These are phyloP conservation scores for Oreochromis spilurus DNA, from an alignment of 2,113 vertebrate species.

Conservation along the genomic window DNA sequence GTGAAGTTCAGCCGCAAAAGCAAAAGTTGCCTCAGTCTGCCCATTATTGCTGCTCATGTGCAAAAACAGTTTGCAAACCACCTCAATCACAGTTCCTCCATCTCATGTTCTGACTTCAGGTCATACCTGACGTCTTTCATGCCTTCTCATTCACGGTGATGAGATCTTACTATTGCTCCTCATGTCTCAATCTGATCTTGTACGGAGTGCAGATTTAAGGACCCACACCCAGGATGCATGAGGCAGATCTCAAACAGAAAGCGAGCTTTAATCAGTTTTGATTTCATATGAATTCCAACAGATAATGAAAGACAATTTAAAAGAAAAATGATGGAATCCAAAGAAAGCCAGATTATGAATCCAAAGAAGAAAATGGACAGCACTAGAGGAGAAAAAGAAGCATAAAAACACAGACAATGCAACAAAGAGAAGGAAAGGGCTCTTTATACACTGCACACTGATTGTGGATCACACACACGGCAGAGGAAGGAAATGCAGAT, in stretches of 20 bases:
- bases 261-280: neutral
- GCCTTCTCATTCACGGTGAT: rapidly evolving
- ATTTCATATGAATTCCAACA: neutral
- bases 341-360: neutral
- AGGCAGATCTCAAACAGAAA: neutral
- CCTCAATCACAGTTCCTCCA: no score
- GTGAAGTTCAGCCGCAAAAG: neutral
- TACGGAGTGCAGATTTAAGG: neutral
- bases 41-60: neutral
- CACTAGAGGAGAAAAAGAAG: neutral
- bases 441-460: neutral
- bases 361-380: neutral
- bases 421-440: neutral
- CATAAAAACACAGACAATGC: neutral
- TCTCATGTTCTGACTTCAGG: neutral
- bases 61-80: neutral
- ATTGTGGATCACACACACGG: neutral
- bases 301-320: neutral
- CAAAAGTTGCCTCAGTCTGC: neutral
- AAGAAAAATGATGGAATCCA: neutral
- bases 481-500: neutral
- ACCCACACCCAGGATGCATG: neutral
- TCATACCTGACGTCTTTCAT: neutral
- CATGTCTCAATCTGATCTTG: neutral
- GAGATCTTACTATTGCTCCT: neutral